Percentiles rank a stretch among this genome's conserved stretches.
These are phyloP conservation scores for Andrena marginata DNA, from an alignment of 2,888 invertebrate genomes.

Conservation along the genomic window DNA sequence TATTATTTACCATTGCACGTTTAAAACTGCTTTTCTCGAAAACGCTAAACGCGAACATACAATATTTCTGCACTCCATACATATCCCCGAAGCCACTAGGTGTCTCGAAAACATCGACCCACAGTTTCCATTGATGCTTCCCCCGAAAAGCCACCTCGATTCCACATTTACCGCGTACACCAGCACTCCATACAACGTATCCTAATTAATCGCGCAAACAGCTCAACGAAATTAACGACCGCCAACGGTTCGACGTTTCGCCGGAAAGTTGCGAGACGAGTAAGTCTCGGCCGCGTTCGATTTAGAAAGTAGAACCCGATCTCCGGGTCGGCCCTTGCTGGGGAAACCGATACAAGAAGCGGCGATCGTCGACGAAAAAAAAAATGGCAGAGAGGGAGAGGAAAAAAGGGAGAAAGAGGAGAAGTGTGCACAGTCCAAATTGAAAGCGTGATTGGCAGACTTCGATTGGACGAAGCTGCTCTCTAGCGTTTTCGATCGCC, in stretches of 20 bases:
- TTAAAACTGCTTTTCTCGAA: no score
- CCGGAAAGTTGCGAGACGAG: constrained; percentile 38
- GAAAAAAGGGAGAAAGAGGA: not conserved
- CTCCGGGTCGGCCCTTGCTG: constrained; percentile 42
- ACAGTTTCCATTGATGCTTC: no score
- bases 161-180: not conserved
- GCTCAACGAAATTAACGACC: constrained; percentile 10
- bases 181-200: not conserved
- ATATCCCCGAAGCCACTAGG: no score
- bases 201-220: not conserved
- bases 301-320: constrained; percentile 69
- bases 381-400: not conserved
- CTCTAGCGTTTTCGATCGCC: constrained; percentile 3
- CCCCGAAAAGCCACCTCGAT: no score
- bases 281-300: constrained; percentile 35
- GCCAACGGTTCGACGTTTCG: constrained; percentile 7
- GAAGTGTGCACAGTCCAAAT: constrained; percentile 32
- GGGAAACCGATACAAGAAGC: constrained; percentile 66
- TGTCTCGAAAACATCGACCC: no score
- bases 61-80: no score
- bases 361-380: constrained; percentile 32
- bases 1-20: no score
- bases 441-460: constrained; percentile 44
- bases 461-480: constrained; percentile 14
- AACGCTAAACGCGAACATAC: no score